A percentile compares a stretch with the other conserved stretches of the same genome.
Conservation (phyloP, 2,888 invertebrate species). For the Notodonta ziczac region DNA sequence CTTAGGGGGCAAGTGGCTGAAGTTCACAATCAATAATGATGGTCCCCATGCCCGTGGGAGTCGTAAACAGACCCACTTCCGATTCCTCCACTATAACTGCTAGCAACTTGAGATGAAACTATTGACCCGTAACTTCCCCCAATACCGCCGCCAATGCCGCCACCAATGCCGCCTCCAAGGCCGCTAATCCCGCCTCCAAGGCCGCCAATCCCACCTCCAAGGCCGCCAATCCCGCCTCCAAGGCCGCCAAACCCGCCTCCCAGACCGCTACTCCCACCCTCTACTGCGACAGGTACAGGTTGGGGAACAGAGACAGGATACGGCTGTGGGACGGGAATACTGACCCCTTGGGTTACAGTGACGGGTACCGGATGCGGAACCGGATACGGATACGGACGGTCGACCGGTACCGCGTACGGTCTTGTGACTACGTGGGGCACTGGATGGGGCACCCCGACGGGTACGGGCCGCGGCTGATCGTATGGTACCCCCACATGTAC, state of each 20-base stretch:
- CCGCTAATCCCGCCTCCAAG: constrained; percentile 18
- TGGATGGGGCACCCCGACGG: constrained; percentile 77
- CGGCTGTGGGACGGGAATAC: constrained; percentile 82
- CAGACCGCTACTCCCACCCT: constrained; percentile 16
- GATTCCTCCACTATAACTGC: constrained; percentile 13
- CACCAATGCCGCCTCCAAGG: constrained; percentile 16
- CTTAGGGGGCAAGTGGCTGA: too few relatives aligned
- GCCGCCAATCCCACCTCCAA: constrained; percentile 17
- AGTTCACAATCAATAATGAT: constrained; percentile 35
- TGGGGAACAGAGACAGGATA: constrained; percentile 72
- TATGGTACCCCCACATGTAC: constrained; percentile 81
- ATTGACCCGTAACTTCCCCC: constrained; percentile 13
- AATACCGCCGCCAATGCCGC: constrained; percentile 17
- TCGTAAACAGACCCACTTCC: constrained; percentile 11
- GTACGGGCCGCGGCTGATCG: constrained; percentile 73
- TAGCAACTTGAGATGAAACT: neutral
- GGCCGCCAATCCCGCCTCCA: constrained; percentile 20
- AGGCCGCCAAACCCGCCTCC: constrained; percentile 13
- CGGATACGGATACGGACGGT: constrained; percentile 82
- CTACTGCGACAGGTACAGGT: constrained; percentile 57
- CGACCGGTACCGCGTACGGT: constrained; percentile 76
- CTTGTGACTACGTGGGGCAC: constrained; percentile 76
- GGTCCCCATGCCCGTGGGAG: constrained; percentile 48
- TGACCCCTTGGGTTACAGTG: constrained; percentile 77
- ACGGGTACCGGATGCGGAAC: constrained; percentile 82